Base-by-base conservation (phyloP, 2,797 vertebrate species). In the Austrolebias charrua region DNA sequence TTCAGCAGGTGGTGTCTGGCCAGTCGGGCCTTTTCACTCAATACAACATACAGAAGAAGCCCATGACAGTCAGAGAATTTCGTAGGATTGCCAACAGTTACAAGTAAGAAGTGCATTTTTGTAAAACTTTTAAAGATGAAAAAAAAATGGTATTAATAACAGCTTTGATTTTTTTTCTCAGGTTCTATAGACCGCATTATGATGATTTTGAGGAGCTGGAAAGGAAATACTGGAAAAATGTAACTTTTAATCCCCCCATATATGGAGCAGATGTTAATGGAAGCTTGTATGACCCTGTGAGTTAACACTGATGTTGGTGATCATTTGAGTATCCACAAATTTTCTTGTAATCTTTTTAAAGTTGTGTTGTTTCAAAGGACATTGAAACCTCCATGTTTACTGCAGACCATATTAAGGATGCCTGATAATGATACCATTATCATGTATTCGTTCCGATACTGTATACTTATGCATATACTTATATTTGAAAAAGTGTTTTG, bases 191-290 rank as follows among this genome's bases (percentile, higher is more conserved):
- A 53, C 97, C 97, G 52, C 94, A 94, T 51, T 98, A 98, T 73
- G 94, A 93, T 0, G 96, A 98, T 70, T 99, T 98, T 86, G 96
- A 99, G 85, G 97, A 99, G 70, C 94, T 99, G 62, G 97, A 99
- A 78, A 93, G 97, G 63, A 99, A 98, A 67, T 99, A 99, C 81
- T 99, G 97, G 97, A 99, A 98, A 84, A 99, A 99, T 62, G 92
- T 98, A 38, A 99, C 97, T 0, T 99, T 98, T 77, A 98, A 98
- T 45, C 92, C 97, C 46, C 96, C 97, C 0, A 97, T 99, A 78
- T 99, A 99, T 0, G 97, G 97, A 4, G 97, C 97, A 11, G 97
- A 99, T 58, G 97, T 99, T 73, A 98, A 98, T 13, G 97, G 96
- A 54, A 95, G 92, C 0, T 92, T 99, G 0, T 99, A 99, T 54